Evolutionary conservation across 2,888 invertebrate species (phyloP).

Genomic region (Octonoba sinensis): DNA sequence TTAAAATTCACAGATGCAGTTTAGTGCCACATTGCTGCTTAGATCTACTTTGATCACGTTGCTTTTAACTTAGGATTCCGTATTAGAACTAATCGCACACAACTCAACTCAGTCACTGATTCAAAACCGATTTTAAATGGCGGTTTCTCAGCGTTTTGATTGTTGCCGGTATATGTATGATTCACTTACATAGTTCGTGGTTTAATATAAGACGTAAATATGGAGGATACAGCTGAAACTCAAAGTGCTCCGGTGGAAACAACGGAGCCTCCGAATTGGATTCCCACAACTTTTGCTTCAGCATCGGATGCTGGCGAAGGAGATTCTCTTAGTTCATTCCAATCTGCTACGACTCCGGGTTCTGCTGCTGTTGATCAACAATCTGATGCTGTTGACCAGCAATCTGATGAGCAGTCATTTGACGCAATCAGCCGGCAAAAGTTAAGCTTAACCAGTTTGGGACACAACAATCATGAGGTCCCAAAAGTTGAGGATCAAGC

Average conservation of each 20-base stretch:
- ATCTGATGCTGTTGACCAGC: slow-evolving; percentile 33
- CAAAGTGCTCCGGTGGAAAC: too few relatives aligned
- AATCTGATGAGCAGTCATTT: slow-evolving; percentile 47
- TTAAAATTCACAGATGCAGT: too few relatives aligned
- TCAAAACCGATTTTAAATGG: slow-evolving; percentile 14
- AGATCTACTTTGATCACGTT: too few relatives aligned
- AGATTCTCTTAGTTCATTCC: slow-evolving; percentile 49
- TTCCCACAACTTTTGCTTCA: slow-evolving; percentile 30
- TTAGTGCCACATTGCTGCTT: too few relatives aligned
- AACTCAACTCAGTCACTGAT: slow-evolving; percentile 9
- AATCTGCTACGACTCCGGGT: background rate
- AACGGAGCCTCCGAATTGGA: slow-evolving; percentile 31
- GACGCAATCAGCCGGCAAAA: slow-evolving; percentile 51
- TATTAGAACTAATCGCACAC: too few relatives aligned
- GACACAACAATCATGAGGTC: slow-evolving; percentile 3
- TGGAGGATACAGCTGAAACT: slow-evolving; percentile 15
- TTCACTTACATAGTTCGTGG: background rate
- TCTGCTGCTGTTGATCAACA: slow-evolving; percentile 15
- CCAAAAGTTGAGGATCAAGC: background rate
- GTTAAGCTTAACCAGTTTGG: slow-evolving; percentile 14
- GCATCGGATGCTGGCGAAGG: slow-evolving; percentile 34
- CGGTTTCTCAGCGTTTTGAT: background rate
- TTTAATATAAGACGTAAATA: background rate
- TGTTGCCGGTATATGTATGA: background rate
- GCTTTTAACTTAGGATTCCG: too few relatives aligned